A percentile compares a stretch with the other conserved stretches of the same genome.
Conservation (phyloP, 2,797 vertebrate species). For the Melanotaenia parkinsoni region DNA sequence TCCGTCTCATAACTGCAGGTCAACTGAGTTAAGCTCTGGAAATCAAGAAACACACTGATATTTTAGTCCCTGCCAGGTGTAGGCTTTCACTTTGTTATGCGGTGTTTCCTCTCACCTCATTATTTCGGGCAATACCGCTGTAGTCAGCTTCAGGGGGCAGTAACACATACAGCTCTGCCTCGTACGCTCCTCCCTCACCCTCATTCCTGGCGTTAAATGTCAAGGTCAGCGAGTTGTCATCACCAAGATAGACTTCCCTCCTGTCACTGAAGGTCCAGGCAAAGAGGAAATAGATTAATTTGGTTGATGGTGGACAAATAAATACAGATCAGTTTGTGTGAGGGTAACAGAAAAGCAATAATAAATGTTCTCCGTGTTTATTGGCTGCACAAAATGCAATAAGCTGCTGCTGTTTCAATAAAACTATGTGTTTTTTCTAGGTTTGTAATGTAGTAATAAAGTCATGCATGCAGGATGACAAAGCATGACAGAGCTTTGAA, state of each 20-base stretch:
- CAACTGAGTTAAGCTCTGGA: slow-evolving; percentile 88
- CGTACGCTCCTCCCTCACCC: slow-evolving; percentile 93
- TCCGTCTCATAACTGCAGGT: slow-evolving; percentile 89
- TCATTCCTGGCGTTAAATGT: slow-evolving; percentile 89
- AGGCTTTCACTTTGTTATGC: not conserved
- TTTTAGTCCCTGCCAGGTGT: not conserved
- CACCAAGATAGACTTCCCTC: slow-evolving; percentile 88
- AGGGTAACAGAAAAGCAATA: slow-evolving; percentile 5
- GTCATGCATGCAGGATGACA: slow-evolving; percentile 59
- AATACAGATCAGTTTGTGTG: slow-evolving; percentile 3
- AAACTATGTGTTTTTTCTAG: slow-evolving; percentile 4
- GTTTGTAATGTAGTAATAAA: slow-evolving; percentile 67
- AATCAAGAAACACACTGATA: not conserved
- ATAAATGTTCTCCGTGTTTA: slow-evolving; percentile 2
- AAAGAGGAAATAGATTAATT: slow-evolving; percentile 10
- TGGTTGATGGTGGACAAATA: slow-evolving; percentile 24
- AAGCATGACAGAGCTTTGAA: slow-evolving; percentile 42
- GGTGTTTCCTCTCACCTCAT: slow-evolving; percentile 84
- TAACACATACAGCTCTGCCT: slow-evolving; percentile 90
- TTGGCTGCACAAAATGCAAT: slow-evolving; percentile 6
- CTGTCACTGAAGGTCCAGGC: slow-evolving; percentile 80
- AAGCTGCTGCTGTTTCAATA: slow-evolving; percentile 25
- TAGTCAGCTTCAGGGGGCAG: slow-evolving; percentile 92
- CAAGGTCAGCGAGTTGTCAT: slow-evolving; percentile 89
- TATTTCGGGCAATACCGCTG: slow-evolving; percentile 89